Percentiles rank a stretch among this genome's conserved stretches.
Evolutionary conservation across 92 coral and sea anemone genomes (phyloP).

Genomic region (Bergia sp.): DNA sequence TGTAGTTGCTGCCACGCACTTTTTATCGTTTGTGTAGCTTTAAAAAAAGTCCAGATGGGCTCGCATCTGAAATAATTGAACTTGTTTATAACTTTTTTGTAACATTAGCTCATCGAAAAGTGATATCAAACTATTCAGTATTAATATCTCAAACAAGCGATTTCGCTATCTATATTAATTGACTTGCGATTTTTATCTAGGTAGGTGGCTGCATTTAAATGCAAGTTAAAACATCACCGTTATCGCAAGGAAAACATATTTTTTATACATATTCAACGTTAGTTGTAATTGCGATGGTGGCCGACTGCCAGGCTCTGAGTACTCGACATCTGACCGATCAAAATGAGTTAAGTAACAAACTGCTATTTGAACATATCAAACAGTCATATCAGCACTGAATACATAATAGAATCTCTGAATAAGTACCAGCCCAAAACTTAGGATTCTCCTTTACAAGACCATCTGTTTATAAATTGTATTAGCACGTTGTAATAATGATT

Average conservation of each 20-base stretch:
- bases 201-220: neutral
- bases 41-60: neutral
- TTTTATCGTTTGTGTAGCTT: neutral
- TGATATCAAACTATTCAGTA: conserved; percentile 4
- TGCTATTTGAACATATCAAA: neutral
- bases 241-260: neutral
- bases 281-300: neutral
- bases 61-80: neutral
- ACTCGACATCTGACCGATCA: neutral
- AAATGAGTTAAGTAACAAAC: neutral
- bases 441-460: neutral
- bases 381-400: neutral
- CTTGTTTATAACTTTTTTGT: neutral
- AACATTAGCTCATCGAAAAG: neutral
- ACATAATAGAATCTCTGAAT: neutral
- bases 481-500: neutral
- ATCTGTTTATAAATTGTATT: conserved; percentile 5
- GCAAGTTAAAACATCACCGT: neutral
- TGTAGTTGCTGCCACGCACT: no score
- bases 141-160: neutral
- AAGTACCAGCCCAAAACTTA: neutral
- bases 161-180: neutral
- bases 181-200: neutral
- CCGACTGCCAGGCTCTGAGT: neutral
- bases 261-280: neutral